Percentiles rank a stretch among this genome's conserved stretches.
Conservation (phyloP, 2,888 invertebrate genomes). For the Acronicta alni region DNA sequence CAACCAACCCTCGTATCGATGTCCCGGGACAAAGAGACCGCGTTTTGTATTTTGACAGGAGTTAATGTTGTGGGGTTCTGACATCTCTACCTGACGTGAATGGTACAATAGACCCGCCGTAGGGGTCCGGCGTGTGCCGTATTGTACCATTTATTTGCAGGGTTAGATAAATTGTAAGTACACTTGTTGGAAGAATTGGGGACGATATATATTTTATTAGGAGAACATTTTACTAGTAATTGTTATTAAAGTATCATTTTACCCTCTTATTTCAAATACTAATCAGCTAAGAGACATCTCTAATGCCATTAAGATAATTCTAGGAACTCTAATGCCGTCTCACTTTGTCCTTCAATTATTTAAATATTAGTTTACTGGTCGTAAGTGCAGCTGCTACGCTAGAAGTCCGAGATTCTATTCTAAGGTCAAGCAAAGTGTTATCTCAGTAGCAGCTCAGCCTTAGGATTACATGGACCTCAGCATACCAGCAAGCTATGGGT, state of each 20-base stretch:
- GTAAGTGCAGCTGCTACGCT: no score
- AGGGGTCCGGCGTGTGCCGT: conserved; percentile 58
- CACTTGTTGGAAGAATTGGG: conserved; percentile 57
- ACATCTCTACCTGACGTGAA: conserved; percentile 74
- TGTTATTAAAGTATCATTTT: background rate
- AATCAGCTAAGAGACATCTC: no score
- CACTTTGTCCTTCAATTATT: no score
- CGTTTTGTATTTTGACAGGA: conserved; percentile 84
- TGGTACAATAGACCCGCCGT: conserved; percentile 59
- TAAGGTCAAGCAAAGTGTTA: no score
- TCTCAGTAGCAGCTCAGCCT: no score
- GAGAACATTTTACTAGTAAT: conserved; percentile 12
- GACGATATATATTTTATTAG: conserved; percentile 35
- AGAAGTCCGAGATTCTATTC: no score
- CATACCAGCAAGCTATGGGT: no score
- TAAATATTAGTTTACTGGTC: no score
- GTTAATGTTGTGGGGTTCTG: conserved; percentile 77
- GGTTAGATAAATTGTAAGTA: conserved; percentile 61
- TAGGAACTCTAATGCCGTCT: no score
- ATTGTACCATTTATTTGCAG: conserved; percentile 62
- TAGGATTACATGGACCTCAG: no score
- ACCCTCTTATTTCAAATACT: no score
- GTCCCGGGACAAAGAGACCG: conserved; percentile 74
- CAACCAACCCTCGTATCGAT: conserved; percentile 73
- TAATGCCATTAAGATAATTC: no score